Base-by-base conservation (phyloP, 1,140 invertebrate species). In the Babylonia areolata region DNA sequence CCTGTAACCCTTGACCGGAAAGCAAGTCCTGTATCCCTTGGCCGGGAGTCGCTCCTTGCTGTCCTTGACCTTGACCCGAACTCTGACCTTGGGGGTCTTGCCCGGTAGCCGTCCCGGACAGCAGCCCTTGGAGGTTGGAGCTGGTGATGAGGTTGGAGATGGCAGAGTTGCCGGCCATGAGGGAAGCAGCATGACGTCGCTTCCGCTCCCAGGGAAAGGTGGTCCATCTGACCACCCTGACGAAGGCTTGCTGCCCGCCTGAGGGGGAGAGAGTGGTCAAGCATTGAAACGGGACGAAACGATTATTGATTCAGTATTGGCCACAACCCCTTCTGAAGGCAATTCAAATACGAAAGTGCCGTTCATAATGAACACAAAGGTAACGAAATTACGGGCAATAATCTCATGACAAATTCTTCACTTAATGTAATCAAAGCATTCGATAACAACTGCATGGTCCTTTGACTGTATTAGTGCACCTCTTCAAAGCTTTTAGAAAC, bases 161-260 rank as follows among this genome's bases (percentile, higher is more conserved):
- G 46, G 46, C 17, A 17, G 46, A 51, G 46, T 51, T 51, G 46
- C 17, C 46, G 58, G 58, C 58, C 9, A 20, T 6, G 46, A 51
- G 46, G 46, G 46, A 51, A 20, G 6, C 9, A 23, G 35, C 58
- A 5, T 69, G 54, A 71, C 81, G 81, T 28, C 81, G 81, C 39
- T 71, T 84, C 31, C 82, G 39, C 33, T 17, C 33, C 35, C 9
- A 33, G 23, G 71, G 23, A 20, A 69, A 46, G 15, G 31, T 9
- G 33, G 20, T 46, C n/a, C 46, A n/a, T 11, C n/a, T 39, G 37
- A 6, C 73, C 31, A 92, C 90, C n/a, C 81, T 81, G 15, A 92
- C 87, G 37, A 85, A 87, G 17, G 90, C 90, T 51, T 89, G 87
- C 89, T 91, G 91, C 6, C 91, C 91, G 84, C 85, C 91, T 92